Percentiles rank a stretch among this genome's conserved stretches.
These are phyloP conservation scores for Clupea harengus DNA, from an alignment of 2,113 vertebrate genomes.

Conservation along the genomic window DNA sequence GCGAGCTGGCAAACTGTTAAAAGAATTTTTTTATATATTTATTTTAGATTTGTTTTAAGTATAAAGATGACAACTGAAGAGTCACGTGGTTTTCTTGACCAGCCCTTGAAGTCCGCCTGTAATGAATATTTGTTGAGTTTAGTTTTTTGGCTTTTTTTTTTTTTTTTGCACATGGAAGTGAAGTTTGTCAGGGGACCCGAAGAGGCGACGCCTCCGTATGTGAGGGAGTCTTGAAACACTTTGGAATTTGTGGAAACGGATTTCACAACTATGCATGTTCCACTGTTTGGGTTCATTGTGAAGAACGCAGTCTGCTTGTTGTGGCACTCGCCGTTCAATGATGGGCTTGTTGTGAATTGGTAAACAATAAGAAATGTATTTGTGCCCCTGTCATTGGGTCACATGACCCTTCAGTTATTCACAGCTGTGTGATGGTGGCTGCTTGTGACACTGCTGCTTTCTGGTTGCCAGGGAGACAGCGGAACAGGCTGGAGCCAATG, in stretches of 20 bases:
- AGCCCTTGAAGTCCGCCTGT: background rate
- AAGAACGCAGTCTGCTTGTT: background rate
- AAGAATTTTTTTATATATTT: too few species aligned
- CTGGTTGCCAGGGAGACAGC: constrained; percentile 78
- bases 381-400: background rate
- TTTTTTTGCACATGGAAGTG: background rate
- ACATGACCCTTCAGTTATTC: constrained; percentile 11
- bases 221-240: background rate
- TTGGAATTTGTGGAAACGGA: background rate
- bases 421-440: constrained; percentile 7
- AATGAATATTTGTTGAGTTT: background rate
- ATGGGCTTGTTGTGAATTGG: background rate
- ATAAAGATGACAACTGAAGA: too few species aligned
- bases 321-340: background rate
- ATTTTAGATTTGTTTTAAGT: too few species aligned
- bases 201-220: background rate
- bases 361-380: background rate
- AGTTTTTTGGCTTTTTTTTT: background rate
- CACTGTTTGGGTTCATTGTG: background rate
- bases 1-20: background rate
- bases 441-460: constrained; percentile 23
- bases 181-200: background rate
- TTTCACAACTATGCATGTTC: background rate
- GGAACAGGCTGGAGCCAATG: constrained; percentile 91
- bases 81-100: too few species aligned